Percentiles rank a stretch among this genome's conserved stretches.
Evolutionary conservation across 92 coral and sea anemone genomes (phyloP).

Genomic region (Micromussa lordhowensis): DNA sequence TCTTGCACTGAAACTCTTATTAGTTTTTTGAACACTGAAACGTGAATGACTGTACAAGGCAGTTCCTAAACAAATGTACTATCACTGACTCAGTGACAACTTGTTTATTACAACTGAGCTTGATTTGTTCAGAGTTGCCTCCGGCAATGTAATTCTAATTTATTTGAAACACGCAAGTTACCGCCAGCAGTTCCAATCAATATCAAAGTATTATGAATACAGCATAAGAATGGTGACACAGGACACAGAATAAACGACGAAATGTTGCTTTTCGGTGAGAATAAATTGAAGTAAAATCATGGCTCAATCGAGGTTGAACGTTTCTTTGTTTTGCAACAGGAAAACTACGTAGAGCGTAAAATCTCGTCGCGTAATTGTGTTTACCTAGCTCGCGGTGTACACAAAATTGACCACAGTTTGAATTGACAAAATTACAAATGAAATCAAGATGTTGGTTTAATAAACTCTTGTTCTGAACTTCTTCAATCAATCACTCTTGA

Average conservation of each 20-base stretch:
- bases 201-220: background rate
- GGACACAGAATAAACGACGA: background rate
- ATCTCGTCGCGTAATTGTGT: background rate
- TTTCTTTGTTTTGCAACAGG: conserved; percentile 21
- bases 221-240: background rate
- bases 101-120: background rate
- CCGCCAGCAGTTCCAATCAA: background rate
- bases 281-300: background rate
- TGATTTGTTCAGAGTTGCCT: background rate
- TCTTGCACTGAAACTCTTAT: background rate
- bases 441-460: background rate
- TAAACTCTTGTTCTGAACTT: background rate
- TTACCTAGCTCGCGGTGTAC: conserved; percentile 11
- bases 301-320: background rate
- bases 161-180: background rate
- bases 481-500: too few relatives aligned
- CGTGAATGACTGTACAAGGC: background rate
- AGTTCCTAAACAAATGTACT: background rate
- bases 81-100: background rate
- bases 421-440: background rate
- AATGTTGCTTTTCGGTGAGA: background rate
- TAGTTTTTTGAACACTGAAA: background rate
- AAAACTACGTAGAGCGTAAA: conserved; percentile 14
- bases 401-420: conserved; percentile 1
- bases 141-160: background rate